These are phyloP conservation scores for Macroteleia sp. DNA, from an alignment of 2,888 invertebrate species.

Conservation along the genomic window DNA sequence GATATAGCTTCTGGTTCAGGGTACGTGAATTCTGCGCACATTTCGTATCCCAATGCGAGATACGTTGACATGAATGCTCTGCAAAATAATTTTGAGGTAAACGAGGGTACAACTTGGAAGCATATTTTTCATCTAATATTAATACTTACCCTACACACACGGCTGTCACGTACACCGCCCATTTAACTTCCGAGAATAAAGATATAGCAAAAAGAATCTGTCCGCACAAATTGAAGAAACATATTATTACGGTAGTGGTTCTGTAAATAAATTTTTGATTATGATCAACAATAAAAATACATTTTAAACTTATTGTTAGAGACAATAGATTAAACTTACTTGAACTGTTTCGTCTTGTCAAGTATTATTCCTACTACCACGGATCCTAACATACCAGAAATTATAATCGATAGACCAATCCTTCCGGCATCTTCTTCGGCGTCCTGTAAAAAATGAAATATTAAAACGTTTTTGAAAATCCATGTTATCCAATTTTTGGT, in stretches of 20 bases:
- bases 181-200: constrained; percentile 71
- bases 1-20: constrained; percentile 89
- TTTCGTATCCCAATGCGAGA: constrained; percentile 89
- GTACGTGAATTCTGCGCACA: constrained; percentile 90
- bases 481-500: not conserved
- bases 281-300: too few relatives aligned
- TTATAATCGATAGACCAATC: constrained; percentile 48
- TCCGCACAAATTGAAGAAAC: constrained; percentile 75
- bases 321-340: too few relatives aligned
- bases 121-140: constrained; percentile 3
- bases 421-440: constrained; percentile 52
- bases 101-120: not conserved
- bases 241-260: constrained; percentile 84
- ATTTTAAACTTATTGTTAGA: too few relatives aligned
- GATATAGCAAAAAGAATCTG: constrained; percentile 75
- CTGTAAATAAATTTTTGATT: constrained; percentile 71
- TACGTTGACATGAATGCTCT: constrained; percentile 91
- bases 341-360: constrained; percentile 47
- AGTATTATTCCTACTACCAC: constrained; percentile 43
- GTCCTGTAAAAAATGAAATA: constrained; percentile 37
- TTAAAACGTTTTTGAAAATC: too few relatives aligned
- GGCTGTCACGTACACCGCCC: constrained; percentile 75
- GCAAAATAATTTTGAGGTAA: constrained; percentile 64
- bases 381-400: constrained; percentile 52
- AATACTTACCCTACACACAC: constrained; percentile 75